Percentiles rank a stretch among this genome's conserved stretches.
Conservation (phyloP, 2,113 vertebrate species). For the Notarius lentiginosus region DNA sequence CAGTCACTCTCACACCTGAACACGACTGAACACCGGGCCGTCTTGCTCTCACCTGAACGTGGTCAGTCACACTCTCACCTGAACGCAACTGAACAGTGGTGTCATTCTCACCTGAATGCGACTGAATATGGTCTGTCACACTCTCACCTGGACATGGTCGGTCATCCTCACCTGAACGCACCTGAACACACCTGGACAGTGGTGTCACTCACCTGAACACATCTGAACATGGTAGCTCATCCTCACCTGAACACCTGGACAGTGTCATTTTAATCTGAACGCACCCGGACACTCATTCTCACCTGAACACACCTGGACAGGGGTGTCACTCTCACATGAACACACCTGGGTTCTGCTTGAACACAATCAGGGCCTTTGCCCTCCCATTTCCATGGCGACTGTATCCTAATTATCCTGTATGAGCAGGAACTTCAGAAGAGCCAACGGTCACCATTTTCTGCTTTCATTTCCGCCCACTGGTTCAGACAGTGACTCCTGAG, state of each 20-base stretch:
- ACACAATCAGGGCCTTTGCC: conserved; percentile 14
- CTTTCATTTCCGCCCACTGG: conserved; percentile 58
- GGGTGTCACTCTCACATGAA: background rate
- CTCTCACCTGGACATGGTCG: background rate
- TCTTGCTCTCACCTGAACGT: no score
- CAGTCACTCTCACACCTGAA: no score
- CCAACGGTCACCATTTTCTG: conserved; percentile 59
- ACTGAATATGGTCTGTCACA: no score
- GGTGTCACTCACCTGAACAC: background rate
- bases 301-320: background rate
- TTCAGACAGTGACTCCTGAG: conserved; percentile 53
- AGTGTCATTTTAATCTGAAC: background rate
- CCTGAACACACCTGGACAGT: no score
- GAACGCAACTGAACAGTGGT: no score
- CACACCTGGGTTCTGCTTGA: background rate
- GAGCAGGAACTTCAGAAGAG: conserved; percentile 53
- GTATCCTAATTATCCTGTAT: conserved; percentile 38
- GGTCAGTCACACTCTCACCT: background rate
- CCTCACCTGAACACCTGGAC: background rate
- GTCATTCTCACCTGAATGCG: background rate
- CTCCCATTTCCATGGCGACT: conserved; percentile 31
- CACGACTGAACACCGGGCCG: background rate
- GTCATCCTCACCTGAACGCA: background rate
- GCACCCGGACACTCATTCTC: background rate
- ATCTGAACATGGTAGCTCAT: background rate